These are phyloP conservation scores for Epistrophella euchroma DNA, from an alignment of 2,888 invertebrate genomes.

Conservation along the genomic window DNA sequence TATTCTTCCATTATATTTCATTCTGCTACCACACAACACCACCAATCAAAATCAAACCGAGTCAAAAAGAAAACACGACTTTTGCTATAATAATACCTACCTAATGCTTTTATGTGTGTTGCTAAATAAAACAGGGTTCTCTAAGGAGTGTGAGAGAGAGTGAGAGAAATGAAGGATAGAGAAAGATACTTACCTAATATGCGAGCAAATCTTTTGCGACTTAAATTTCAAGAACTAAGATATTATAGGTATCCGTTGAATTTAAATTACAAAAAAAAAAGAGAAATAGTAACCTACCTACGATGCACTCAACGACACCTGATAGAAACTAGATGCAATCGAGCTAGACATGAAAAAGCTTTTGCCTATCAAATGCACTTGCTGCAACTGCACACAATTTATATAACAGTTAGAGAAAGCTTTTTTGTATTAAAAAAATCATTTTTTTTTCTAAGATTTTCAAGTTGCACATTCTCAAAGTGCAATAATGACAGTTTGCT, in stretches of 20 bases:
- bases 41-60: not conserved
- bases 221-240: not conserved
- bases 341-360: slow-evolving; percentile 29
- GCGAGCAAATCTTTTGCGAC: slow-evolving; percentile 16
- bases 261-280: not conserved
- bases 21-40: not conserved
- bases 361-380: slow-evolving; percentile 52
- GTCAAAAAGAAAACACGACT: slow-evolving; percentile 7
- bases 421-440: slow-evolving; percentile 21
- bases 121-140: slow-evolving; percentile 24
- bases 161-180: not conserved
- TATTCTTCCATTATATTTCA: slow-evolving; percentile 45
- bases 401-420: slow-evolving; percentile 64
- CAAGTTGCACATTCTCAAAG: slow-evolving; percentile 48
- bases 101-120: slow-evolving; percentile 16
- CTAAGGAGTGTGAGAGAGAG: not conserved
- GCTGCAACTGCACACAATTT: slow-evolving; percentile 35
- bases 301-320: slow-evolving; percentile 62
- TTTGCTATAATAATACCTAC: not conserved
- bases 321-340: slow-evolving; percentile 60
- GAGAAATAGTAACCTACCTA: not conserved
- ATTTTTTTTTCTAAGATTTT: slow-evolving; percentile 12
- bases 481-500: slow-evolving; percentile 27
- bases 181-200: not conserved
- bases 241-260: not conserved